Evolutionary conservation across 2,797 vertebrate species (phyloP), one percentile per base, ranked within the genome.

Genomic region (Sebastes kiyomatsui): DNA sequence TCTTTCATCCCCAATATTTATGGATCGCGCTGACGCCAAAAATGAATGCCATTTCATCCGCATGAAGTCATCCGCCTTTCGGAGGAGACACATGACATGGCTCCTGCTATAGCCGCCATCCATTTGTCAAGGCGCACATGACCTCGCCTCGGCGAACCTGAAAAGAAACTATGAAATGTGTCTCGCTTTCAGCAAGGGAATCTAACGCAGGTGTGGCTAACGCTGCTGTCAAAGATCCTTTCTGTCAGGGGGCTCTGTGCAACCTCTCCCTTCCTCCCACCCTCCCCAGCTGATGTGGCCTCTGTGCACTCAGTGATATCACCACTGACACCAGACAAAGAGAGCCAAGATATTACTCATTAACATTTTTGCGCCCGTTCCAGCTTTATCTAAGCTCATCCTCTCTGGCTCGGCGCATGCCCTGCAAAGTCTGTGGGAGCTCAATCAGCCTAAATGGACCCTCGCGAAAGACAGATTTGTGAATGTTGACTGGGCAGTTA

Each of bases 1-100:
- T 87, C 82, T 86, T 80, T 90, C 86, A 87, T 88, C 58, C 76
- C 71, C 87, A 87, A 85, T 94, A 93, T 94, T 93, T 90, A 93
- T 86, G 88, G 74, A 23, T 20, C 67, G 80, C 68, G 82, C 86
- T 78, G 86, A 88, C 38, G 84, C 87, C 84, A 65, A 87, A 54
- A 79, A 82, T 69, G 49, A 88, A 94, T 91, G 92, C 88, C 91
- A 91, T 92, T 91, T 90, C 81, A 84, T 88, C 56, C 2, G 23
- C 90, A 91, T 93, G 90, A 93, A 82, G 89, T 94, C 92, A 94
- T 90, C 66, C 1, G 62, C 20, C 61, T 74, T 84, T 79, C n/a
- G 23, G 74, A 79, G 59, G 67, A 89, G 87, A 88, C 71, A 65
- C 77, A 81, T 69, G 82, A 71, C 80, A 83, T 70, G 82, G 77